phyloP scores from a whole-genome alignment of 2,113 vertebrate genomes.

The Catharus fuscescens region DNA sequence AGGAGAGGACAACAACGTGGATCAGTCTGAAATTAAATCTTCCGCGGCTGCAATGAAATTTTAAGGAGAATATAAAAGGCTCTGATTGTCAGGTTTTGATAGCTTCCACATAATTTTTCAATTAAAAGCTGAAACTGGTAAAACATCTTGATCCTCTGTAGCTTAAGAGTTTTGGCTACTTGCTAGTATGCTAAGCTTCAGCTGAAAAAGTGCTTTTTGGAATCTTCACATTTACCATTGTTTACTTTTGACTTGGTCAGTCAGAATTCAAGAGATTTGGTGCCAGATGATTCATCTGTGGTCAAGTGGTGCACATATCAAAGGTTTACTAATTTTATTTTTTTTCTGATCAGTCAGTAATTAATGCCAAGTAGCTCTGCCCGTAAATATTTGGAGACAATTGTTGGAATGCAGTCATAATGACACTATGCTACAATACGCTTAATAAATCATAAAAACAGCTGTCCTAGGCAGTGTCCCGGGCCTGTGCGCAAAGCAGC shows the following conservation, averaged over 20 bases:
- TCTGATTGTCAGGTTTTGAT: neutral
- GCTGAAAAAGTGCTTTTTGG: neutral
- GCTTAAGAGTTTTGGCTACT: neutral
- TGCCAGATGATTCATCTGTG: neutral
- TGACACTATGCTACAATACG: neutral
- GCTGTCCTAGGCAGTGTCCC: slow-evolving; percentile 19
- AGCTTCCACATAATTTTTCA: neutral
- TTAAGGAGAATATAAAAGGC: neutral
- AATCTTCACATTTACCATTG: neutral
- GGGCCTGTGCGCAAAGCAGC: slow-evolving; percentile 28
- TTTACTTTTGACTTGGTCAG: neutral
- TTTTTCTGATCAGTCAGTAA: neutral
- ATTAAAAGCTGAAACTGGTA: neutral
- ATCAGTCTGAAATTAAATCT: neutral
- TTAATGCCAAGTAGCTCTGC: neutral
- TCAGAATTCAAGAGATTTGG: neutral
- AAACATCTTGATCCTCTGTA: neutral
- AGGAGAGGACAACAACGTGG: neutral
- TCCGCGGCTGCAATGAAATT: neutral
- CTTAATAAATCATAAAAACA: slow-evolving; percentile 51
- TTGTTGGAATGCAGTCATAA: slow-evolving; percentile 55
- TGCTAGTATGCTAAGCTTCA: neutral
- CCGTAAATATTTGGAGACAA: slow-evolving; percentile 52
- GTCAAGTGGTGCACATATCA: neutral
- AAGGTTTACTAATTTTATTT: neutral